These are phyloP conservation scores for Petrocephalus sullivani DNA, from an alignment of 2,797 vertebrate genomes.

Conservation along the genomic window DNA sequence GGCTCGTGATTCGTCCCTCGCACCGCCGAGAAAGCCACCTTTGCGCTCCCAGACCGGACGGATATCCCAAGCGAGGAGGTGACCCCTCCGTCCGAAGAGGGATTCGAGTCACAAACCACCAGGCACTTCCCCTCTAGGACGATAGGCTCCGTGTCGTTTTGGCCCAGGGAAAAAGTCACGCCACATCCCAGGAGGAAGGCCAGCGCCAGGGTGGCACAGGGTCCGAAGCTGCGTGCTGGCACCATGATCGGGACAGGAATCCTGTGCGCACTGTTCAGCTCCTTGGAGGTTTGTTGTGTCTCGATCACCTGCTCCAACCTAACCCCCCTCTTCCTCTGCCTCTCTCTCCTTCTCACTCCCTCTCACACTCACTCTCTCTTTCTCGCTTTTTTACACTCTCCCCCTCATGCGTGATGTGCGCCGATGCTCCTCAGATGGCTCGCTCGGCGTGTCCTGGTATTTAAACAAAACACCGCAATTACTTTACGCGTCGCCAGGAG, in stretches of 20 bases:
- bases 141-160: slow-evolving; percentile 97
- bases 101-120: slow-evolving; percentile 96
- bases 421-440: slow-evolving; percentile 52
- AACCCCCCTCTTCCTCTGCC: slow-evolving; percentile 40
- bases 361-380: slow-evolving; percentile 28
- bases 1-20: slow-evolving; percentile 84
- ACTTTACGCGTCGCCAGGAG: not conserved
- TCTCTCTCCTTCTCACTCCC: slow-evolving; percentile 33
- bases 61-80: slow-evolving; percentile 92
- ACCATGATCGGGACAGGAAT: slow-evolving; percentile 67
- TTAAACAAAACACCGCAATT: slow-evolving; percentile 19
- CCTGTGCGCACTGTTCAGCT: slow-evolving; percentile 62
- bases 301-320: slow-evolving; percentile 68
- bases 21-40: slow-evolving; percentile 79
- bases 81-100: slow-evolving; percentile 87
- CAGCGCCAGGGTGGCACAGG: slow-evolving; percentile 72
- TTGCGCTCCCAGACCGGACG: slow-evolving; percentile 81
- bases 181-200: slow-evolving; percentile 71
- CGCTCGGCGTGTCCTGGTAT: slow-evolving; percentile 53
- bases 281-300: slow-evolving; percentile 69
- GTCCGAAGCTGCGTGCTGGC: slow-evolving; percentile 63
- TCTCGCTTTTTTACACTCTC: slow-evolving; percentile 36
- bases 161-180: slow-evolving; percentile 65
- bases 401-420: slow-evolving; percentile 53
- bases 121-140: slow-evolving; percentile 95